Base-by-base conservation (phyloP, 92 coral and sea anemone species). In the Heteractis magnifica region DNA sequence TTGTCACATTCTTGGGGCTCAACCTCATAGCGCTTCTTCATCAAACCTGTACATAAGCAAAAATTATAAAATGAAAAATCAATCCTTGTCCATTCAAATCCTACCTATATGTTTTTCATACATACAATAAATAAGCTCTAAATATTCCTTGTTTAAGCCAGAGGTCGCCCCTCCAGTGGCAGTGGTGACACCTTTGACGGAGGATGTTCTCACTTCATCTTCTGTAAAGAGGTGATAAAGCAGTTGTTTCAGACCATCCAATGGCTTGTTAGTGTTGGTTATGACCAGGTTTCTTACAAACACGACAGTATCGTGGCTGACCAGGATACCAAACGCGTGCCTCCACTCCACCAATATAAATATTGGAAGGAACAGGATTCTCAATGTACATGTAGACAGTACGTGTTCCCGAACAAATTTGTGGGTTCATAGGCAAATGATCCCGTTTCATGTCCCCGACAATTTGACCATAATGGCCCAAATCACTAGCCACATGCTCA, bases 51-150 rank as follows among this genome's bases (percentile, higher is more conserved):
- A 76, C 15, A 51, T 72, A 65, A 18, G n/a, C n/a, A 34, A 82
- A 82, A 4, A 48, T 23, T 26, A 26, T 26, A 26, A 26, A 26
- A 26, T 26, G 34, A 26, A 26, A 26, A 26, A 26, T 1, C 0
- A 26, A 26, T 26, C 1, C 23, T 48, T 26, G 18, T 51, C 10
- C n/a, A 44, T 48, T 14, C 52, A 81, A 62, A 55, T 56, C 53
- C 16, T 34, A 70, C 76, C 10, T 56, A 71, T 59, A 2, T 26
- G 53, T 65, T 8, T 49, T 7, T 23, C 70, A 48, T 20, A 87
- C 87, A 82, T 83, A 87, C 84, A 82, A 77, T 82, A 87, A 34
- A 87, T 62, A 10, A 87, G 64, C 64, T 87, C 86, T n/a, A 82
- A 51, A 13, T 83, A 70, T 71, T 83, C 20, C 78, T 68, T 87